Evolutionary conservation across 2,888 invertebrate species (phyloP), one percentile per base, ranked within the genome.

Genomic region (Falcaria lacertinaria): DNA sequence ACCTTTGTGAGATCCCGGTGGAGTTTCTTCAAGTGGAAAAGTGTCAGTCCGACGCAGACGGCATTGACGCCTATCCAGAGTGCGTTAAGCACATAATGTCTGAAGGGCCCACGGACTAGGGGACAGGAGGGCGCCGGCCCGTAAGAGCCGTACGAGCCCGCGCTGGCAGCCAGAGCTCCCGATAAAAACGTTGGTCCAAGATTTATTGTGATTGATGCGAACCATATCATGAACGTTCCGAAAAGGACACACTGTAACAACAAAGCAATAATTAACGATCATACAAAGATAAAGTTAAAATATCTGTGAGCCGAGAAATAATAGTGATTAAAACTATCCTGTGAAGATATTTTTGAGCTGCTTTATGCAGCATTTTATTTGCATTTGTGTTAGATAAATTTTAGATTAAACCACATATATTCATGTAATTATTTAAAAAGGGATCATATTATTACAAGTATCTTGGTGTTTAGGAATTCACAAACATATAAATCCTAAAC

Each of bases 141-240:
- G 62, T 95, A 94, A 61, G 94, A 94, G 13, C 92, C 91, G 48
- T 92, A 92, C 34, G 88, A 87, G 49, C 94, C 94, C 4, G 94
- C 93, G 67, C 95, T 95, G 45, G 95, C 95, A 8, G 95, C 95
- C 53, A 96, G 82, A 34, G 95, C 96, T 39, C 96, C 96, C 69
- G 93, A 95, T 67, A 96, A 90, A 84, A 96, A 95, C 28, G 96
- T 96, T 22, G 96, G 96, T 17, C 97, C 97, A 60, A 97, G 91
- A 87, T 97, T 96, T 77, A 97, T 95, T 41, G 96, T 95, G 73
- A 97, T 94, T 54, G 95, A 95, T 42, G 96, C 95, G 85, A 97
- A 97, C 97, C 97, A 97, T 72, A 97, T 96, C 94, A 97, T 97
- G 81, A 96, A 95, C 41, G 96, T 93, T 51, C 97, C 97, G 82